phyloP scores from a whole-genome alignment of 2,888 invertebrate genomes.

The Ennomos quercinarius region DNA sequence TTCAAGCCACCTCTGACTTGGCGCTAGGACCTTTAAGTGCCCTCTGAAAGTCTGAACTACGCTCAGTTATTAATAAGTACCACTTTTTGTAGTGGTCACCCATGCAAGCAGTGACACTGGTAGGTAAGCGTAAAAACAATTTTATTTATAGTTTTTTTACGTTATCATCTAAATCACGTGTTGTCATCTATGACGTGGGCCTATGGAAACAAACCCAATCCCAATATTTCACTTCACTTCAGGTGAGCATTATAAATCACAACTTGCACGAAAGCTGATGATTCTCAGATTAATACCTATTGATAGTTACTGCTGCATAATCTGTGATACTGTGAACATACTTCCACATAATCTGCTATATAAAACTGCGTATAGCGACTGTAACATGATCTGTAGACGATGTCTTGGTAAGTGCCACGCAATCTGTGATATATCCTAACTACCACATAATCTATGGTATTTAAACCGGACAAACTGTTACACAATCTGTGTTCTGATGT shows the following conservation, averaged over 20 bases:
- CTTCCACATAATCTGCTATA: background rate
- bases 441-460: too few species aligned
- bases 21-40: too few species aligned
- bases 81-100: too few species aligned
- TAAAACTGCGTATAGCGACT: background rate
- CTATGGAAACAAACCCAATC: conserved; percentile 24
- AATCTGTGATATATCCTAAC: too few species aligned
- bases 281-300: conserved; percentile 25
- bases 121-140: too few species aligned
- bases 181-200: background rate
- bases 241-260: conserved; percentile 28
- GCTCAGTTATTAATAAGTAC: too few species aligned
- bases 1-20: too few species aligned
- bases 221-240: conserved; percentile 26
- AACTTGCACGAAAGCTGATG: conserved; percentile 20
- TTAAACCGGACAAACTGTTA: background rate
- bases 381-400: too few species aligned
- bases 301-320: background rate
- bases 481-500: background rate
- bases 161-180: background rate
- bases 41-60: too few species aligned
- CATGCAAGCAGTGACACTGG: too few species aligned
- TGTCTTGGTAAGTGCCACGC: too few species aligned
- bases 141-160: too few species aligned
- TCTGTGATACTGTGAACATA: background rate